Base-by-base conservation (phyloP, 37 sponge, comb jelly and placozoan species). In the Chondrilla cf. caribensis region DNA sequence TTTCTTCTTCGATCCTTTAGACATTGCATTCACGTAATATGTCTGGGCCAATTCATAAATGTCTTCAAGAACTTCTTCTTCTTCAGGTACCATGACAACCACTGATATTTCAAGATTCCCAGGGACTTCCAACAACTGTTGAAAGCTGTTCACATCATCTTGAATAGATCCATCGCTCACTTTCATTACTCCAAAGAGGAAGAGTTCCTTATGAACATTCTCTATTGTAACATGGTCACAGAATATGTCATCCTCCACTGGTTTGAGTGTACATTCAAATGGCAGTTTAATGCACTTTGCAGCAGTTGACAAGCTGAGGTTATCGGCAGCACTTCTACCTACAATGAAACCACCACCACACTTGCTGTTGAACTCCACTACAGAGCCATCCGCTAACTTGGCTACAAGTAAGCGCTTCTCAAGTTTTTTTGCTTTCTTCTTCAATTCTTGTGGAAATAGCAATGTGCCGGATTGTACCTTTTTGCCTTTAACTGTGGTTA, bases 391-490 rank as follows among this genome's bases (percentile, higher is more conserved):
- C 35, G n/a, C 35, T 1, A 28, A 31, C 33, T 67, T 67, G 15
- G 68, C 68, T 17, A 33, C 35, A 28, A 67, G 68, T 4, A 67
- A 26, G 15, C 64, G 28, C 64, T 60, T 22, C 33, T 33, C 32
- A 17, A 33, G 68, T 67, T 29, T 32, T 39, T 73, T 43, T 1
- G 2, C 3, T 40, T 73, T 37, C 7, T 42, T 73, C 76, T 73
- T 73, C 76, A 36, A 17, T 22, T 73, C 76, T 7, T 73, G 38
- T 37, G 76, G 76, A 42, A 73, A 73, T 19, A 73, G 76, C 8
- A 73, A 37, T 73, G 76, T 73, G 3, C 76, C 76, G 15, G 24
- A 21, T 21, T 19, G 44, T 5, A 73, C 43, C 24, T 8, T 11
- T 21, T 6, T 17, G 5, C 64, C 64, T n/a, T 19, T 62, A 7